These are phyloP conservation scores for Benthosema pterotum DNA, from an alignment of 2,797 vertebrate genomes.

Conservation along the genomic window DNA sequence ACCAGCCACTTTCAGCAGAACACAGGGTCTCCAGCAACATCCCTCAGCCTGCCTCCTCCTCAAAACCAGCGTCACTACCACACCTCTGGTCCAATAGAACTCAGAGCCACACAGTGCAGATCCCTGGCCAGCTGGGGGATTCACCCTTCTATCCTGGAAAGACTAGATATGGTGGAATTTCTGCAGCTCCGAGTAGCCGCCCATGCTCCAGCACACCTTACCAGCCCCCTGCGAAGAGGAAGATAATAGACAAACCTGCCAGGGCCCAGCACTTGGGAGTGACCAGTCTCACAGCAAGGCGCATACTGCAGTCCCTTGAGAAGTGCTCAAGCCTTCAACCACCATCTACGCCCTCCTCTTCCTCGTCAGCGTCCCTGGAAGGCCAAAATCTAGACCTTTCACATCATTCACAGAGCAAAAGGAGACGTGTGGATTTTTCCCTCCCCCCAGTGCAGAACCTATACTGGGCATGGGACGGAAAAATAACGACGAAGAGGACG, in stretches of 20 bases:
- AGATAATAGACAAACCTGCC: slow-evolving; percentile 95
- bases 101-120: slow-evolving; percentile 87
- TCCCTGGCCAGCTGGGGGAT: slow-evolving; percentile 92
- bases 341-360: too few relatives aligned
- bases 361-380: too few relatives aligned
- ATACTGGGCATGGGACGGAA: too few relatives aligned
- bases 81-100: slow-evolving; percentile 94
- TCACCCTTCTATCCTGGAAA: slow-evolving; percentile 98
- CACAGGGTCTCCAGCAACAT: slow-evolving; percentile 57
- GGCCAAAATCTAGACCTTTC: too few relatives aligned
- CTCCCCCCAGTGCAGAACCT: too few relatives aligned
- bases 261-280: too few relatives aligned
- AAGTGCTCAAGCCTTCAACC: slow-evolving; percentile 95
- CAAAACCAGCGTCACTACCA: slow-evolving; percentile 82
- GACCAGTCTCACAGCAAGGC: too few relatives aligned
- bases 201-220: slow-evolving; percentile 84
- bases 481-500: too few relatives aligned
- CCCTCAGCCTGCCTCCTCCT: slow-evolving; percentile 90
- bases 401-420: too few relatives aligned
- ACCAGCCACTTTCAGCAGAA: slow-evolving; percentile 76
- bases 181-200: slow-evolving; percentile 82
- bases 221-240: slow-evolving; percentile 92
- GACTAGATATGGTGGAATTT: slow-evolving; percentile 94
- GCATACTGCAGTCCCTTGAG: slow-evolving; percentile 94
- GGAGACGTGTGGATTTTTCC: too few relatives aligned